Conservation (phyloP, 2,888 invertebrate species). For the Incurvaria masculella region DNA sequence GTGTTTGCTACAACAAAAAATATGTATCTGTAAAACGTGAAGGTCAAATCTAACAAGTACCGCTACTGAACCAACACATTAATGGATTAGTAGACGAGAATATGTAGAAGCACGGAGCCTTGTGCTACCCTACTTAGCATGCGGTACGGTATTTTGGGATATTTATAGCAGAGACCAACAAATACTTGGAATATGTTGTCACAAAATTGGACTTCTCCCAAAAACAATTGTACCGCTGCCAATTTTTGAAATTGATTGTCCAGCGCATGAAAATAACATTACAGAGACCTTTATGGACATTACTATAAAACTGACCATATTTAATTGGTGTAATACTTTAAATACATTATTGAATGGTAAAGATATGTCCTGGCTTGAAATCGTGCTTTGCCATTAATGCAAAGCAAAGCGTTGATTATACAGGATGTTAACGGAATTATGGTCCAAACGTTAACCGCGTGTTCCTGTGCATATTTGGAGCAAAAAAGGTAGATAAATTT, state of each 20-base stretch:
- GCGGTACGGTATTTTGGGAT: too few species aligned
- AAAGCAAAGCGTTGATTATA: constrained; percentile 2
- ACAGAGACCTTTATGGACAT: constrained; percentile 6
- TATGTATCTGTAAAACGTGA: neutral
- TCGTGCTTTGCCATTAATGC: constrained; percentile 1
- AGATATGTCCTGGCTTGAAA: neutral
- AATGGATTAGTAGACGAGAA: constrained; percentile 3
- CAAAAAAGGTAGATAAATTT: too few species aligned
- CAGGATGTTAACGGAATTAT: too few species aligned
- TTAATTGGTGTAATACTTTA: constrained; percentile 5
- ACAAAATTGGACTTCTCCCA: too few species aligned
- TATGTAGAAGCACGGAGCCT: too few species aligned
- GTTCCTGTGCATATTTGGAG: too few species aligned
- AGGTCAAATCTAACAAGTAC: constrained; percentile 6
- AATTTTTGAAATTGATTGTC: constrained; percentile 1
- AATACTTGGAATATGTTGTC: too few species aligned
- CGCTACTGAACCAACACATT: constrained; percentile 13
- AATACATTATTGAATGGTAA: constrained; percentile 3
- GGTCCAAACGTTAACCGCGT: too few species aligned
- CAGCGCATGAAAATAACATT: constrained; percentile 4
- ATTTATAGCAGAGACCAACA: too few species aligned
- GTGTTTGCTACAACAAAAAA: neutral
- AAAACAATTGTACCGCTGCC: constrained; percentile 2
- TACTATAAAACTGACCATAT: constrained; percentile 5
- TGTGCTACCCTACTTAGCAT: too few species aligned